Evolutionary conservation across 2,888 invertebrate species (phyloP), one percentile per base, ranked within the genome.

Genomic region (Drosophila neonasuta): DNA sequence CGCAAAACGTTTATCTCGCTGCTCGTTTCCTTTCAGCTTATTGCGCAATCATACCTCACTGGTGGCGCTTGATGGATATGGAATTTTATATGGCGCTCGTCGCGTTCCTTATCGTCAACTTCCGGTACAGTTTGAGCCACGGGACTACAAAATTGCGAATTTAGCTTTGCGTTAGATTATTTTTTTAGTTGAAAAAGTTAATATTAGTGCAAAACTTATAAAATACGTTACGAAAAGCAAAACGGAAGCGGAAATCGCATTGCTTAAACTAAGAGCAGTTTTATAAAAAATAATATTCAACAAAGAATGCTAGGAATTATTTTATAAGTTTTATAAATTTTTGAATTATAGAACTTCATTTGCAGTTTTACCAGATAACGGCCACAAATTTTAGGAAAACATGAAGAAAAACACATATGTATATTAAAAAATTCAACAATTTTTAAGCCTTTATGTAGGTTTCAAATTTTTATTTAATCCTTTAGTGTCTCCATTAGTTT

Each of bases 31-130:
- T 64, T 63, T 32, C 6, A 46, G 50, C 13, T 24, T 13, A n/a
- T 60, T 68, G 15, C 39, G 34, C 8, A 58, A 30, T 60, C 72
- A 41, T 79, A 86, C 88, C 77, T 76, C 54, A 67, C 55, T 34
- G 70, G 55, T 7, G 79, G 78, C 13, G 77, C 68, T 29, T n/a
- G 10, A 6, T 48, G 62, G 9, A 68, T 9, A 6, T 45, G 67
- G 50, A 77, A 77, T 41, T 54, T 74, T 20, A 88, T 48, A 49
- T 79, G 74, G 15, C 89, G 89, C 55, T 85, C 83, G 30, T 73
- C 69, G 17, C 89, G 89, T 30, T 77, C 68, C 46, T 88, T 88
- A 70, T 84, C 88, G 39, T 59, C 68, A 29, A 60, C 78, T 57
- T 82, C 84, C 85, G 75, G 74, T 48, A 48, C 55, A 51, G 68